A percentile compares a stretch with the other conserved stretches of the same genome.
Evolutionary conservation across 2,888 invertebrate genomes (phyloP).

Genomic region (Nemoura dubitans): DNA sequence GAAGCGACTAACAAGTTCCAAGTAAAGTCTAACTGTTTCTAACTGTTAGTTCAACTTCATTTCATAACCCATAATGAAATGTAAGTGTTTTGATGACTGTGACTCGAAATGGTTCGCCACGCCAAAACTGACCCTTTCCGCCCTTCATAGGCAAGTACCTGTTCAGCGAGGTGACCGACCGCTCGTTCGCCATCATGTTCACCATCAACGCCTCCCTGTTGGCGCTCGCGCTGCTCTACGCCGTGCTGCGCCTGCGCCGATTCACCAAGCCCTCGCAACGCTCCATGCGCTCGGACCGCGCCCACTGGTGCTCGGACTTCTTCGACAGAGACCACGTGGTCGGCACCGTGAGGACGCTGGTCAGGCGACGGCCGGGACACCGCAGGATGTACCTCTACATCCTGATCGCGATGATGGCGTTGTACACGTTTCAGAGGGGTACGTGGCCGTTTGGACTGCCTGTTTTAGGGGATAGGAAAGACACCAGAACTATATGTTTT

Average conservation of each 20-base stretch:
- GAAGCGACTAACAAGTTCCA: too few relatives aligned
- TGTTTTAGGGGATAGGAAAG: too few relatives aligned
- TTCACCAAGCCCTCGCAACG: conserved; percentile 73
- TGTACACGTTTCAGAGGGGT: conserved; percentile 83
- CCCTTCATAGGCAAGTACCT: conserved; percentile 69
- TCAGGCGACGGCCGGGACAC: conserved; percentile 67
- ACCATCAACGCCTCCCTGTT: conserved; percentile 72
- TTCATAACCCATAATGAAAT: too few relatives aligned
- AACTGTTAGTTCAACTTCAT: too few relatives aligned
- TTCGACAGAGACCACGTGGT: conserved; percentile 75
- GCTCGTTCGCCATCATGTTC: conserved; percentile 79
- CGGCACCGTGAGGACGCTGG: conserved; percentile 70
- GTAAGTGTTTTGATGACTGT: too few relatives aligned
- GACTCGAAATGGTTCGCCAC: too few relatives aligned
- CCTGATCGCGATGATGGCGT: conserved; percentile 76
- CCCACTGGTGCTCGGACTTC: conserved; percentile 64
- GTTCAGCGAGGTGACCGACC: conserved; percentile 67
- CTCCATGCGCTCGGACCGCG: conserved; percentile 56
- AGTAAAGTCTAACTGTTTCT: too few relatives aligned
- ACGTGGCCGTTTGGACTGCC: conserved; percentile 43
- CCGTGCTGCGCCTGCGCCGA: conserved; percentile 73
- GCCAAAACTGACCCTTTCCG: background rate
- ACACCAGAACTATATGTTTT: too few relatives aligned
- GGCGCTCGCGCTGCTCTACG: conserved; percentile 70
- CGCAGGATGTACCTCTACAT: conserved; percentile 72